Evolutionary conservation across 2,888 invertebrate species (phyloP), one percentile per base, ranked within the genome.

Genomic region (Lasioglossum zephyrum): DNA sequence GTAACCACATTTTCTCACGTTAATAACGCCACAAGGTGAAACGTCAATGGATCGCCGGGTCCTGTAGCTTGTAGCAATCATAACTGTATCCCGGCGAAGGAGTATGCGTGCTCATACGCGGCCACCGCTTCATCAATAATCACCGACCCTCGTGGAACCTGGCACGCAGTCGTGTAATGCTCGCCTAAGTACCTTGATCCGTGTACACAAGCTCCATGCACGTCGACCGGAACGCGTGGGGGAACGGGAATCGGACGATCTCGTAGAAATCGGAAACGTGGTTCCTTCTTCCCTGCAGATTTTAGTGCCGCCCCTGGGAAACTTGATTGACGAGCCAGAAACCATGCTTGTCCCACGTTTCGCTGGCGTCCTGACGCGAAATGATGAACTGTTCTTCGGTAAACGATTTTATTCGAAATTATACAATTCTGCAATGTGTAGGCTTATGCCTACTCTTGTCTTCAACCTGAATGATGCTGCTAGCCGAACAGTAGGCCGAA

Each of bases 61-160:
- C 85, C 85, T 77, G 88, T 84, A 78, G 82, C 88, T 91, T 85
- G 88, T 86, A 89, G 91, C 89, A 92, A 92, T 93, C 93, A 92
- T 93, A 93, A 93, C 92, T 92, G 93, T 93, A 93, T 91, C 88
- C 87, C 83, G 77, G 74, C 70, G 85, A 89, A 77, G 81, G 87
- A 84, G 81, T 91, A 87, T 78, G 86, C 86, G 88, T 84, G 85
- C 81, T 63, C 69, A 22, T 70, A 82, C 66, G 69, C 69, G 77
- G 79, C 87, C 78, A 84, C 66, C 69, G 85, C 85, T 88, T 89
- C 89, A 89, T 90, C 92, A 87, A 92, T 92, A 92, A 92, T 91
- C 90, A 84, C 88, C 78, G 87, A 87, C 80, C 83, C 84, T 82
- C 81, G 84, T 77, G 79, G 77, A 81, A 86, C 85, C 85, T 74